Evolutionary conservation across 2,113 vertebrate genomes (phyloP).

Genomic region (Nasalis larvatus): DNA sequence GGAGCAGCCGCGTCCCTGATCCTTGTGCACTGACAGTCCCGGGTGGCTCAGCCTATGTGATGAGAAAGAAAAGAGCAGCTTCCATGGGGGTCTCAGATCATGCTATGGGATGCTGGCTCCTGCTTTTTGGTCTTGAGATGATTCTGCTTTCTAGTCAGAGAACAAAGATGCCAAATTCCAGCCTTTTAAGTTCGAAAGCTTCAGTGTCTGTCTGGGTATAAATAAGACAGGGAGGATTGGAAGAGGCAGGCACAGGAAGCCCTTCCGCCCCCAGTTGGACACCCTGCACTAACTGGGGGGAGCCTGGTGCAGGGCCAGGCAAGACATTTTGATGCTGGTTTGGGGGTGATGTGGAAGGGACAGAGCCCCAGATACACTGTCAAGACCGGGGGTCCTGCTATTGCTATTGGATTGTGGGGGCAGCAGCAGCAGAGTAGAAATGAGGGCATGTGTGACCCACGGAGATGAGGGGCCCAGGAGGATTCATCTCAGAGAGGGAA

Average conservation of each 20-base stretch:
- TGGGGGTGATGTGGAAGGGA: neutral
- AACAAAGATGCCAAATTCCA: conserved; percentile 22
- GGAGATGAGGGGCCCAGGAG: neutral
- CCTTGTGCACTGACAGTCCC: neutral
- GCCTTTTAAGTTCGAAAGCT: conserved; percentile 42
- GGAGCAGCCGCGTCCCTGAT: neutral
- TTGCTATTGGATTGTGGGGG: neutral
- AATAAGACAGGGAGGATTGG: neutral
- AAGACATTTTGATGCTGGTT: neutral
- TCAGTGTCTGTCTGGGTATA: neutral
- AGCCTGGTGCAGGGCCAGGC: neutral
- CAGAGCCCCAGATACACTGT: neutral
- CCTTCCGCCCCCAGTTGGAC: neutral
- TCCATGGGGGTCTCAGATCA: neutral
- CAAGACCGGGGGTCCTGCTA: neutral
- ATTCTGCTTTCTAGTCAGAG: conserved; percentile 1
- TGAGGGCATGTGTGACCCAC: neutral
- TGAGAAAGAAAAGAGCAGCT: neutral
- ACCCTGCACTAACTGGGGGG: too few species aligned
- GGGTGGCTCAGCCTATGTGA: neutral
- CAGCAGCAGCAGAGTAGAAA: neutral
- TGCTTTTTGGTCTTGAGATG: neutral
- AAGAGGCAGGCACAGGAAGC: neutral
- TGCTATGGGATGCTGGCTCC: neutral
- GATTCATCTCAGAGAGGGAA: neutral